Evolutionary conservation across 2,113 vertebrate genomes (phyloP), one percentile per base, ranked within the genome.

Genomic region (Forbesichthys papilliferus): DNA sequence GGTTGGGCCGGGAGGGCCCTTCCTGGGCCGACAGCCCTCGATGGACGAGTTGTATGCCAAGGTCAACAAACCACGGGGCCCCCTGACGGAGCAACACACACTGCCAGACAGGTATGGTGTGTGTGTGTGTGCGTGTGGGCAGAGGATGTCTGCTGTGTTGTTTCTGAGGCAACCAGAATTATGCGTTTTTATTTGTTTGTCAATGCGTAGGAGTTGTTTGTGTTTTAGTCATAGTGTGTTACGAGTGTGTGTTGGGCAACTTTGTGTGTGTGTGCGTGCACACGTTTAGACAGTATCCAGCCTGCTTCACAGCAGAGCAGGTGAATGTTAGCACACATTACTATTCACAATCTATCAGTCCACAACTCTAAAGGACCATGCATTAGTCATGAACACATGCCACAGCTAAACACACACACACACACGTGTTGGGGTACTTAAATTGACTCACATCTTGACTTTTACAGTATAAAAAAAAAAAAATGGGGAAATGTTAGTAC

Each of bases 21-120:
- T 88, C 88, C 67, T 80, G 54, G n/a, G 64, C 55, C 75, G 48
- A 5, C 92, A 92, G 55, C 78, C 77, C 18, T 77, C 88, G 48
- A 67, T 81, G n/a, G 94, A 97, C 70, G 95, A 96, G 11, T 89
- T 94, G 8, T 97, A 99, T 69, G 96, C 96, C 80, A 97, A 96
- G 86, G 93, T 98, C 89, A 97, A 96, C 93, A 98, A 96, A 86
- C 85, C 89, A 27, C 93, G 93, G 71, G 90, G 92, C 3, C 87
- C 90, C 0, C 88, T 90, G 1, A 36, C 63, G 53, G 80, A 69
- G 74, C 88, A 5, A 16, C 33, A 68, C 74, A 9, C 71, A 0
- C 78, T 36, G 12, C 62, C 71, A 77, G 94, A 95, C 90, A 95
- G 95, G 96, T 98, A 92, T 93, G 74, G 0, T 12, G 13, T 3